Evolutionary conservation across 2,888 invertebrate species (phyloP), one percentile per base, ranked within the genome.

Genomic region (Ametastegia equiseti): DNA sequence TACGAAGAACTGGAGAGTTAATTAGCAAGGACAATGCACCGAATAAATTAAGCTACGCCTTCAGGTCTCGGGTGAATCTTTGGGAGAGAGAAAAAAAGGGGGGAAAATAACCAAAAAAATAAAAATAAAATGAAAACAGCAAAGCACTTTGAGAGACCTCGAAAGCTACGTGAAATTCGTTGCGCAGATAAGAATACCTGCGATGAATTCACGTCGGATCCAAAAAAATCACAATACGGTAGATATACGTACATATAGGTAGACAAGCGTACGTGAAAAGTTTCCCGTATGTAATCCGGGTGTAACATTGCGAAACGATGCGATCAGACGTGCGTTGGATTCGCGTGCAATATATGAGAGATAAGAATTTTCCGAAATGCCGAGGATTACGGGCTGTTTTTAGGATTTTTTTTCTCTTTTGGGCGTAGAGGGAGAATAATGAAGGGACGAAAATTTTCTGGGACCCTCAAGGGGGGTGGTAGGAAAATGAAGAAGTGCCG

Each of bases 1-100:
- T n/a, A 33, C 33, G 54, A 75, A 36, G 30, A 75, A 75, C 71
- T 50, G 33, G 75, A 75, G 75, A 30, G 75, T 75, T 75, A 75
- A 75, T 75, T 75, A 75, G 75, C 54, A 27, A 75, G 54, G 75
- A 75, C 75, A 75, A 75, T 75, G 54, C 75, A 75, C 50, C 75
- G 75, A 75, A 54, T 75, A 54, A 75, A 75, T 75, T 75, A 54
- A 75, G 54, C 54, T 23, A 75, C 75, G 75, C 50, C 54, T 54
- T n/a, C n/a, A 33, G n/a, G 54, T 75, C 36, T 54, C 75, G 75
- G 50, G 45, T 54, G 73, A 39, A 27, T 45, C 23, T 75, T 54
- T 23, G 54, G 23, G n/a, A 71, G 27, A 71, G 45, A 67, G 19
- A 39, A 67, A 7, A 19, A 63, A 63, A 2, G 9, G 1, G 23